Conservation (phyloP, 1,140 invertebrate genomes). For the Latrodectus geometricus region DNA sequence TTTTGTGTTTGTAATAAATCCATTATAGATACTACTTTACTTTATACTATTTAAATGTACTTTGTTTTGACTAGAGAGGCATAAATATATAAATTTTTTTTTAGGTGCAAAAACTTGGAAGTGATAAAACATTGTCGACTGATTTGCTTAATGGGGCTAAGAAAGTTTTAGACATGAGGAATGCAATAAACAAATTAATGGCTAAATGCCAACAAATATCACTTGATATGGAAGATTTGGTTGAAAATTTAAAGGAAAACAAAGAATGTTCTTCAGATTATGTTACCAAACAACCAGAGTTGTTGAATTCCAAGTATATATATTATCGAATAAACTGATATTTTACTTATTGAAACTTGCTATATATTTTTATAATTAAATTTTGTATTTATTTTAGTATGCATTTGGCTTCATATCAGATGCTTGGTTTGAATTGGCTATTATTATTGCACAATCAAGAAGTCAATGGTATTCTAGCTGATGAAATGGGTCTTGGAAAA, state of each 20-base stretch:
- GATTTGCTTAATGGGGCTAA: slow-evolving; percentile 70
- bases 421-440: slow-evolving; percentile 95
- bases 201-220: slow-evolving; percentile 71
- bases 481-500: slow-evolving; percentile 91
- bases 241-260: slow-evolving; percentile 67
- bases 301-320: slow-evolving; percentile 68
- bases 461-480: slow-evolving; percentile 93
- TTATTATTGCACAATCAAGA: slow-evolving; percentile 88
- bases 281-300: slow-evolving; percentile 70
- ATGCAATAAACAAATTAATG: slow-evolving; percentile 71
- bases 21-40: too few relatives aligned
- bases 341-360: background rate
- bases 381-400: slow-evolving; percentile 38
- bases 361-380: background rate
- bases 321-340: background rate
- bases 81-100: slow-evolving; percentile 25
- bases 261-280: slow-evolving; percentile 65
- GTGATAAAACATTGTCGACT: slow-evolving; percentile 67
- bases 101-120: slow-evolving; percentile 68
- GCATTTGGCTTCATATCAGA: slow-evolving; percentile 87
- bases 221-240: slow-evolving; percentile 69
- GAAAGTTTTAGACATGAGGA: slow-evolving; percentile 70
- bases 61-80: too few relatives aligned
- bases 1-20: too few relatives aligned
- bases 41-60: too few relatives aligned